A percentile compares a stretch with the other conserved stretches of the same genome.
Evolutionary conservation across 2,113 vertebrate genomes (phyloP).

Genomic region (Gymnorhina tibicen): DNA sequence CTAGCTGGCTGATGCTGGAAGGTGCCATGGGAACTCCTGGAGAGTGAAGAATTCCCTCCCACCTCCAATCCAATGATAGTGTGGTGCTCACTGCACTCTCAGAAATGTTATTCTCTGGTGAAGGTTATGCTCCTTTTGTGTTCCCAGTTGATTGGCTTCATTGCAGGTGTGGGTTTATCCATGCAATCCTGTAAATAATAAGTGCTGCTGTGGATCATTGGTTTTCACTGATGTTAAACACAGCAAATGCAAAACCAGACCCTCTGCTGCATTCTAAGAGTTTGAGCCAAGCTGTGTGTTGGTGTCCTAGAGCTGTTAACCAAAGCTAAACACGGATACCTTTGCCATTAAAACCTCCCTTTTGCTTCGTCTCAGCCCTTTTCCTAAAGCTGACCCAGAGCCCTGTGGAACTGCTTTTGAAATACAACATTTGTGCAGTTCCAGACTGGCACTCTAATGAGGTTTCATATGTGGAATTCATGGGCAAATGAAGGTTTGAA

Average conservation of each 20-base stretch:
- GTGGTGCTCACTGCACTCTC: neutral
- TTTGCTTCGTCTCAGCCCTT: neutral
- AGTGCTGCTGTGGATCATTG: neutral
- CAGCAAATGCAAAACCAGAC: neutral
- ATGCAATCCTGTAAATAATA: neutral
- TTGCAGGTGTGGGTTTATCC: neutral
- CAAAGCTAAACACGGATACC: neutral
- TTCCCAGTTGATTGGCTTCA: neutral
- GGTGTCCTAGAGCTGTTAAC: neutral
- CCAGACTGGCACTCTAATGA: neutral
- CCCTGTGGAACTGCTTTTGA: neutral
- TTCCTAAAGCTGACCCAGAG: neutral
- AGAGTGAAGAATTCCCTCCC: neutral
- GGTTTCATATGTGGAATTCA: neutral
- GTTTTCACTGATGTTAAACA: neutral
- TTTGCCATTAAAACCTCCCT: neutral
- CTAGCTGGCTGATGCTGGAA: neutral
- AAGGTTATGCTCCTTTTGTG: neutral
- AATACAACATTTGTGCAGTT: neutral
- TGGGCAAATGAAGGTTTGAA: neutral
- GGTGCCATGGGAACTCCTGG: neutral
- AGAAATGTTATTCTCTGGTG: rapidly evolving
- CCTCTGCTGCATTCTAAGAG: neutral
- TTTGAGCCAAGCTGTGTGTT: neutral
- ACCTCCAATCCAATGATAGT: rapidly evolving